phyloP scores from a whole-genome alignment of 1,140 invertebrate species.

The Periplaneta americana region DNA sequence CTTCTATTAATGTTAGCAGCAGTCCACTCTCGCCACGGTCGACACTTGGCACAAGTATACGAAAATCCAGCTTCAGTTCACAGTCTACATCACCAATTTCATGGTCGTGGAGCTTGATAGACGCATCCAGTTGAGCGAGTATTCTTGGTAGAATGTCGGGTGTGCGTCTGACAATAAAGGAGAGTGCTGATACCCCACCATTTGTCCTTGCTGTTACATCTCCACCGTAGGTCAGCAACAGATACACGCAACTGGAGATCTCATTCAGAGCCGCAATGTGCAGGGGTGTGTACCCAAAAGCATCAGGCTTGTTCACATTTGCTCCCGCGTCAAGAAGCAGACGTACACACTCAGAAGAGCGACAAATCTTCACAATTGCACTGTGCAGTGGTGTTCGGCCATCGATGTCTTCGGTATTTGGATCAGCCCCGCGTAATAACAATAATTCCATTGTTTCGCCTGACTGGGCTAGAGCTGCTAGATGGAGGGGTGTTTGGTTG shows the following conservation, averaged over 20 bases:
- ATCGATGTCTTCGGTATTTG: slow-evolving; percentile 56
- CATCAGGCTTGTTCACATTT: slow-evolving; percentile 68
- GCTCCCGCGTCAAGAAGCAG: slow-evolving; percentile 60
- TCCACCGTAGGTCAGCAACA: slow-evolving; percentile 70
- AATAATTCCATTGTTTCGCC: slow-evolving; percentile 62
- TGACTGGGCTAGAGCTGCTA: slow-evolving; percentile 58
- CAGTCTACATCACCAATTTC: slow-evolving; percentile 79
- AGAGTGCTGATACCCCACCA: slow-evolving; percentile 69
- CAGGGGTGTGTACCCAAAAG: slow-evolving; percentile 72
- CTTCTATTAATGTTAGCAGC: slow-evolving; percentile 67
- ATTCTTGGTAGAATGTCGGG: slow-evolving; percentile 70
- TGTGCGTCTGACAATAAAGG: slow-evolving; percentile 72
- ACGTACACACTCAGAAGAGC: slow-evolving; percentile 63
- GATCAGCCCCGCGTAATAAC: slow-evolving; percentile 53
- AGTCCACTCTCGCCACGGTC: slow-evolving; percentile 63
- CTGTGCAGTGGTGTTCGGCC: slow-evolving; percentile 72
- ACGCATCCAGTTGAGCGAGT: slow-evolving; percentile 63
- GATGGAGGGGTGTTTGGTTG: slow-evolving; percentile 32
- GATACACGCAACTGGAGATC: slow-evolving; percentile 65
- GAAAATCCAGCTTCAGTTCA: slow-evolving; percentile 71
- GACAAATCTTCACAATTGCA: slow-evolving; percentile 56
- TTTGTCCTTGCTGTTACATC: slow-evolving; percentile 76
- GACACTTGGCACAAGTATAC: slow-evolving; percentile 42
- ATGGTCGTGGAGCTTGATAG: slow-evolving; percentile 71
- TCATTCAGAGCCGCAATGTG: slow-evolving; percentile 82